phyloP scores from a whole-genome alignment of 1,140 invertebrate genomes.

The Lepidurus packardi region DNA sequence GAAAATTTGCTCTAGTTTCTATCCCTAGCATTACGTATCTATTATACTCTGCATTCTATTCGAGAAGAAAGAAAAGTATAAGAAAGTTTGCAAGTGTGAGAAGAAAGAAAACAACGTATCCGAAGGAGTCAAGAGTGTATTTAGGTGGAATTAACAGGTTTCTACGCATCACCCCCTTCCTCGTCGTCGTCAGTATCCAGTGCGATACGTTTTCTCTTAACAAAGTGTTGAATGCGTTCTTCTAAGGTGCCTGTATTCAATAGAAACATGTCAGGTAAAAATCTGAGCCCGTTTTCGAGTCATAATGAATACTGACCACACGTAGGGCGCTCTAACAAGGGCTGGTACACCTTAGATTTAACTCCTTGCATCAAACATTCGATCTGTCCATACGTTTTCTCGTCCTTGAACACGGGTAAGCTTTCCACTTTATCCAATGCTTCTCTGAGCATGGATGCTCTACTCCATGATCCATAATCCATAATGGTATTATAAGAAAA shows the following conservation, averaged over 20 bases:
- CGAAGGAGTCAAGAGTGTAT: neutral
- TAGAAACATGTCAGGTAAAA: slow-evolving; percentile 19
- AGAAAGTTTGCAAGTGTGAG: neutral
- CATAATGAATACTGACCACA: slow-evolving; percentile 56
- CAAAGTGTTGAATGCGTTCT: slow-evolving; percentile 63
- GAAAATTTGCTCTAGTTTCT: no score
- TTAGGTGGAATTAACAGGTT: neutral
- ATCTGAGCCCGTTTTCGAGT: slow-evolving; percentile 25
- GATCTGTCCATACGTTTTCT: slow-evolving; percentile 45
- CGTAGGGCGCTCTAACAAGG: slow-evolving; percentile 62
- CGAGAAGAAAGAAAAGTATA: no score
- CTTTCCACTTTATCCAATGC: slow-evolving; percentile 57
- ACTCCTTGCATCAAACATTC: slow-evolving; percentile 61
- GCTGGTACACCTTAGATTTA: slow-evolving; percentile 61
- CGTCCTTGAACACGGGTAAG: slow-evolving; percentile 39
- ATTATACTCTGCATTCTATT: no score
- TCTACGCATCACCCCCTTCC: neutral
- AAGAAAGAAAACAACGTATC: neutral
- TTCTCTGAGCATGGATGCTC: slow-evolving; percentile 64
- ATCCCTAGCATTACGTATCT: no score
- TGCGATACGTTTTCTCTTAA: slow-evolving; percentile 52
- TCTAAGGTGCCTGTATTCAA: slow-evolving; percentile 60
- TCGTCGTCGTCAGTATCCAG: neutral
- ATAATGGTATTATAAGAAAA: neutral
- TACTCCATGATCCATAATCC: slow-evolving; percentile 49